These are phyloP conservation scores for Theodoxus fluviatilis DNA, from an alignment of 2,888 invertebrate genomes.

Conservation along the genomic window DNA sequence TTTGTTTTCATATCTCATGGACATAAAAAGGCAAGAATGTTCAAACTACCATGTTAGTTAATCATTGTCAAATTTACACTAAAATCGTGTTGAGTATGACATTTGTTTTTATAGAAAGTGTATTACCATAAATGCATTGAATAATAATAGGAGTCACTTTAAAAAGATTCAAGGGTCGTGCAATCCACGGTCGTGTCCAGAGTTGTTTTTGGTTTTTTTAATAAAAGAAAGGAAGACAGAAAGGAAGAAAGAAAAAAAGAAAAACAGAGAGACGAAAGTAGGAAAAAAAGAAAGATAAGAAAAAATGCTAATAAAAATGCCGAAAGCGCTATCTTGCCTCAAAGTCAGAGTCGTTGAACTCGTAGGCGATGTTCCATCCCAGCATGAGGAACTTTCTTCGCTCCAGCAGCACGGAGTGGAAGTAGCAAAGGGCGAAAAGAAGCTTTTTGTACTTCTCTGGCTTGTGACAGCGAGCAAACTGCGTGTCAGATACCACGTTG, in stretches of 20 bases:
- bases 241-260: background rate
- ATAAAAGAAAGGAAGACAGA: background rate
- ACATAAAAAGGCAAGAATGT: too few species aligned
- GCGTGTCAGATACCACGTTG: constrained; percentile 79
- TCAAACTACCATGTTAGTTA: too few species aligned
- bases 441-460: constrained; percentile 75
- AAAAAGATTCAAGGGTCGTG: too few species aligned
- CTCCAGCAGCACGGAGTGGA: constrained; percentile 84
- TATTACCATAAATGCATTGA: too few species aligned
- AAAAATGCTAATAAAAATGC: background rate
- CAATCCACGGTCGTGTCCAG: too few species aligned
- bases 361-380: constrained; percentile 88
- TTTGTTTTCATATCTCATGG: too few species aligned
- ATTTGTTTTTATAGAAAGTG: too few species aligned
- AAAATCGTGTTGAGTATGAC: too few species aligned
- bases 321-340: constrained; percentile 70
- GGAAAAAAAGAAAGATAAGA: background rate
- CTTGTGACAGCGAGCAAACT: constrained; percentile 76
- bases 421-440: constrained; percentile 83
- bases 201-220: background rate
- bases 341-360: constrained; percentile 91
- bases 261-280: too few species aligned
- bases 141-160: too few species aligned
- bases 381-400: constrained; percentile 86
- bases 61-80: too few species aligned